Percentiles rank a stretch among this genome's conserved stretches.
Conservation (phyloP, 1,140 invertebrate species). For the Portunus trituberculatus region DNA sequence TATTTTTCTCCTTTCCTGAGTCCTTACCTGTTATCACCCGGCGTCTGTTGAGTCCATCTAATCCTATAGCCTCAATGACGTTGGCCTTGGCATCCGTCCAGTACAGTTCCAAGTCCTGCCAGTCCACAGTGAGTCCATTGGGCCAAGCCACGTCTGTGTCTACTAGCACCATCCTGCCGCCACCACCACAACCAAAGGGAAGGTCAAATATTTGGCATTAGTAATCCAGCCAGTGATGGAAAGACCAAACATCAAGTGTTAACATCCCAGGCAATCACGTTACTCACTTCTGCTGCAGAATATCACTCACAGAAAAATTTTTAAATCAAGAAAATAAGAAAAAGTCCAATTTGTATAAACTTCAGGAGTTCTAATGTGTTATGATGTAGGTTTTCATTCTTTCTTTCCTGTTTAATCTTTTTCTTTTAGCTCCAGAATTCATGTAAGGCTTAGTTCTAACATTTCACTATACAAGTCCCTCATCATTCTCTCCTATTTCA, state of each 20-base stretch:
- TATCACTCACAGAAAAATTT: neutral
- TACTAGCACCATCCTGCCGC: slow-evolving; percentile 78
- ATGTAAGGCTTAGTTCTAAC: too few species aligned
- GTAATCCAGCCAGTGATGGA: neutral
- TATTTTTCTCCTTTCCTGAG: too few species aligned
- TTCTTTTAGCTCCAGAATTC: too few species aligned
- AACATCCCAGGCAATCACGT: neutral
- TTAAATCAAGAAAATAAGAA: neutral
- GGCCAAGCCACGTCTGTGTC: slow-evolving; percentile 84
- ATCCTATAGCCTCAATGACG: slow-evolving; percentile 90
- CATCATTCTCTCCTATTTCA: neutral
- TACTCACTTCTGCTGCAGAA: neutral
- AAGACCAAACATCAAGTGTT: neutral
- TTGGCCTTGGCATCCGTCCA: slow-evolving; percentile 95
- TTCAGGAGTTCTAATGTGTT: too few species aligned
- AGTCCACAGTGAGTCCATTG: slow-evolving; percentile 92
- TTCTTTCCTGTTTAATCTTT: too few species aligned
- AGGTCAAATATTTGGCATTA: neutral
- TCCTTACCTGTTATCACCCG: slow-evolving; percentile 84
- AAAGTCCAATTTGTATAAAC: too few species aligned
- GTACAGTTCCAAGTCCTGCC: slow-evolving; percentile 88
- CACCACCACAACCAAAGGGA: neutral
- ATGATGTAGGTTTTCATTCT: too few species aligned
- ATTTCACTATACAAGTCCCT: neutral
- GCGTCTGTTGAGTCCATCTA: slow-evolving; percentile 90